Base-by-base conservation (phyloP, 2,113 vertebrate species). In the Limnothrissa miodon region DNA sequence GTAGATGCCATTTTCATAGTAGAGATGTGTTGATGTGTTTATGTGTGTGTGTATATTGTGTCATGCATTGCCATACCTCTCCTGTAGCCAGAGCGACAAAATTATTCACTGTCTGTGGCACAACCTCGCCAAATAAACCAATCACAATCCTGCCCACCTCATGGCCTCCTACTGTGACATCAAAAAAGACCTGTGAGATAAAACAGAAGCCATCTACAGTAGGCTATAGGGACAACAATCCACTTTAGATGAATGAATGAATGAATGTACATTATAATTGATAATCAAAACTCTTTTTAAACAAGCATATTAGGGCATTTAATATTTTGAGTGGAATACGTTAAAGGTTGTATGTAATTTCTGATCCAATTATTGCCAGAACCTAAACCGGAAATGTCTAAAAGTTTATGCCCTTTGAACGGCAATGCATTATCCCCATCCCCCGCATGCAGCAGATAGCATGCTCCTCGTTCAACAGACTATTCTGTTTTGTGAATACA, bases 71-170 rank as follows among this genome's bases (percentile, higher is more conserved):
- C 23, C 59, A 39, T 92, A 98, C 98, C 95, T 98, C 97, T 93
- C 97, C 97, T 11, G 97, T 96, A 88, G 97, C 97, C 80, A 99
- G 91, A 1, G 85, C 86, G 0, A 99, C 90, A 87, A 99, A 98
- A 92, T 99, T 99, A 79, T 95, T 94, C 87, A 97, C 97, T 0
- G 97, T 99, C 86, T 95, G 94, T 1, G 97, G 97, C 80, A 96
- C 97, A 42, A 98, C 95, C 83, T 97, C 97, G 86, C 97, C 97
- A 83, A 99, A 99, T 82, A 99, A 94, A 59, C 97, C 98, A 46
- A 99, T 97, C 83, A 99, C 96, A 85, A 99, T 97, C 85, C 97
- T 95, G 62, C 98, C 97, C 45, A 96, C 94, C 85, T 99, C 95
- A 80, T 95, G 95, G 86, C 97, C 96, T 70, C 95, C 96, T 6